Percentiles rank a stretch among this genome's conserved stretches.
Evolutionary conservation across 2,113 vertebrate genomes (phyloP).

Genomic region (Etheostoma spectabile): DNA sequence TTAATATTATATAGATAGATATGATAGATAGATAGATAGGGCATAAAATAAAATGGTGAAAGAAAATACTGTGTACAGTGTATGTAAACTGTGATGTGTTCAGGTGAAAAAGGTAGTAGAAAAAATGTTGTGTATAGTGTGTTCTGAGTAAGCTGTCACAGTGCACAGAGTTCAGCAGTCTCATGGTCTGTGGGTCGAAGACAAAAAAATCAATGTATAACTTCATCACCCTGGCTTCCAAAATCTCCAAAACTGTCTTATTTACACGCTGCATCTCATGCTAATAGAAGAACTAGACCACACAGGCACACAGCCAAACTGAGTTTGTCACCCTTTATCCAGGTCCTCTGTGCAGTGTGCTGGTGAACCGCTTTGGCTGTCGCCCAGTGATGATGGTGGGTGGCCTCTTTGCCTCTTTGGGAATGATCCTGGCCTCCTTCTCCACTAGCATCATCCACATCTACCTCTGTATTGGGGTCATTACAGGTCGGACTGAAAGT

Average conservation of each 20-base stretch:
- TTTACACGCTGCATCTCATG: not conserved
- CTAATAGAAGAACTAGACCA: not conserved
- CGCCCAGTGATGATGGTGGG: conserved; percentile 95
- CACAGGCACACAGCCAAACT: not conserved
- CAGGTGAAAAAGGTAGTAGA: too few relatives aligned
- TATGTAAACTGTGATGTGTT: too few relatives aligned
- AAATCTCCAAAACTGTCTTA: not conserved
- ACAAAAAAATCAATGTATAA: not conserved
- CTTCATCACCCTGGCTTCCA: not conserved
- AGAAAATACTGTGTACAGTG: too few relatives aligned
- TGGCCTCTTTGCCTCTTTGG: conserved; percentile 90
- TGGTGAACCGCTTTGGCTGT: conserved; percentile 94
- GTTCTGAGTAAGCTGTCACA: too few relatives aligned
- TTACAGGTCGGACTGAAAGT: conserved; percentile 85
- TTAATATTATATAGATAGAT: too few relatives aligned
- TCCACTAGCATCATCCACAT: conserved; percentile 88
- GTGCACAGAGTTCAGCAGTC: too few relatives aligned
- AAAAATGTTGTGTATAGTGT: too few relatives aligned
- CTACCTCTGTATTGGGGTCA: conserved; percentile 89
- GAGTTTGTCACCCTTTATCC: not conserved
- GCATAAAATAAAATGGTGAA: too few relatives aligned
- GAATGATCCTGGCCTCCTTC: conserved; percentile 92
- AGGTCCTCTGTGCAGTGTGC: conserved; percentile 92
- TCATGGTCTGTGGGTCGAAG: too few relatives aligned
- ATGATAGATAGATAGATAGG: too few relatives aligned